These are phyloP conservation scores for Coccyzus lansbergi DNA, from an alignment of 2,797 vertebrate species.

Conservation along the genomic window DNA sequence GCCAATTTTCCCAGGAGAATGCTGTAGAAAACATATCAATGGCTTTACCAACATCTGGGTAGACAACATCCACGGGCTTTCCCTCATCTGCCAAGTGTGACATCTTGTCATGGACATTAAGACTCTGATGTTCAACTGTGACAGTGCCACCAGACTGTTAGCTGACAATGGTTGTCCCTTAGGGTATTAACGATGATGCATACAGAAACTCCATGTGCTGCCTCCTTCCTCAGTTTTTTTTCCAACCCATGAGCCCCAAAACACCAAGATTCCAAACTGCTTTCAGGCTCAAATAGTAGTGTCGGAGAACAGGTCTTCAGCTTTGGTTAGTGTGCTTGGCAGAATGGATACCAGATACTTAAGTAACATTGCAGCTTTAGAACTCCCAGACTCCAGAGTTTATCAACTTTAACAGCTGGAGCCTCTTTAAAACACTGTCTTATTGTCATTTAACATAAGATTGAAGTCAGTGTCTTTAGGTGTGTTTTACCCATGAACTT, in stretches of 20 bases:
- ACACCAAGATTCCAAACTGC: accelerated
- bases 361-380: accelerated
- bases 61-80: no score
- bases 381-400: background rate
- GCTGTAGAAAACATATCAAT: no score
- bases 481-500: background rate
- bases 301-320: background rate
- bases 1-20: no score
- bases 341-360: accelerated
- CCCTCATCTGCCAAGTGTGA: no score
- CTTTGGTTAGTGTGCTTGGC: no score
- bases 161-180: accelerated
- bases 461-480: no score
- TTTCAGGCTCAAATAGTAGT: background rate
- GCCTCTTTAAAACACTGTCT: background rate
- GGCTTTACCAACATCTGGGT: no score
- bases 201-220: accelerated
- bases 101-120: no score
- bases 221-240: accelerated
- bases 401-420: no score
- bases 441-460: background rate
- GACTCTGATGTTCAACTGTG: no score
- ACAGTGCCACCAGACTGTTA: no score
- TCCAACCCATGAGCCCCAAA: accelerated
- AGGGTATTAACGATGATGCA: accelerated